A percentile compares a stretch with the other conserved stretches of the same genome.
Conservation (phyloP, 2,797 vertebrate genomes). For the Phrynocephalus forsythii region DNA sequence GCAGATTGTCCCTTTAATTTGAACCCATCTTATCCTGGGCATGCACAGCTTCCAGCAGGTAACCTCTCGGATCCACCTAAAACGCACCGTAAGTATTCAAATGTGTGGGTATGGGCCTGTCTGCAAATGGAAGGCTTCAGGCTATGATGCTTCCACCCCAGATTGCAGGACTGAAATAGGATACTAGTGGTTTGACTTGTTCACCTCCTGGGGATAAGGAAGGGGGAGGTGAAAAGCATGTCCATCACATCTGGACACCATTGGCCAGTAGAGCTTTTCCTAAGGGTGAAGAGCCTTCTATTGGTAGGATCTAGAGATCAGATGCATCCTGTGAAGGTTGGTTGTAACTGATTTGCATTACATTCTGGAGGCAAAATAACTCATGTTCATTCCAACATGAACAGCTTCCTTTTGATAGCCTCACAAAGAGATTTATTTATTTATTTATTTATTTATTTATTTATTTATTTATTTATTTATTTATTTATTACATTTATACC, state of each 20-base stretch:
- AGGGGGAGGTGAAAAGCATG: background rate
- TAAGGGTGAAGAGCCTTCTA: too few species aligned
- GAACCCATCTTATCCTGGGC: background rate
- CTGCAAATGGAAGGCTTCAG: background rate
- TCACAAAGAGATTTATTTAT: too few species aligned
- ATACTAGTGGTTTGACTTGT: background rate
- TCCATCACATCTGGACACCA: background rate
- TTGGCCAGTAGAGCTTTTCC: background rate
- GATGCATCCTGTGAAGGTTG: too few species aligned
- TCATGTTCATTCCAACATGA: too few species aligned
- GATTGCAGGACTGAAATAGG: background rate
- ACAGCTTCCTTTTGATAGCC: too few species aligned
- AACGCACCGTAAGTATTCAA: too few species aligned
- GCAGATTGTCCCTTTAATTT: background rate
- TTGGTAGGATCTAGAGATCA: background rate
- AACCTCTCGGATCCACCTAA: background rate
- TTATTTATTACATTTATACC: too few species aligned
- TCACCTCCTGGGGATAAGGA: background rate
- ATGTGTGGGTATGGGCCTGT: background rate
- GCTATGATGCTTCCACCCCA: background rate
- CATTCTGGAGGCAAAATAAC: too few species aligned
- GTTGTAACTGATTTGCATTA: too few species aligned
- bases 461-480: too few species aligned
- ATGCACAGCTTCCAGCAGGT: background rate
- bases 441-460: too few species aligned